Conservation (phyloP, 1,140 invertebrate genomes). For the Agraylea sexmaculata region DNA sequence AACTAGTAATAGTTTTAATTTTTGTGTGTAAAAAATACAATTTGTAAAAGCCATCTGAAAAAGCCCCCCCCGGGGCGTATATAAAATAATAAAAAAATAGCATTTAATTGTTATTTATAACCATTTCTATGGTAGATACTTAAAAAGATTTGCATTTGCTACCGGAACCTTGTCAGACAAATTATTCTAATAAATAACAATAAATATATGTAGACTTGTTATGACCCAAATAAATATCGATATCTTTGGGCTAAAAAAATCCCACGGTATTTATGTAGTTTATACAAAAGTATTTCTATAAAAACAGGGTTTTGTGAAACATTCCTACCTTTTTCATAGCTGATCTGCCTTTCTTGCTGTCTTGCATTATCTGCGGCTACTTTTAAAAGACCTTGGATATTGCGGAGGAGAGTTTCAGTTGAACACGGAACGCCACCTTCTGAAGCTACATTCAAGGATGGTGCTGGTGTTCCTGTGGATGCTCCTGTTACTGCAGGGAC, state of each 20-base stretch:
- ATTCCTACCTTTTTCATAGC: constrained; percentile 85
- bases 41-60: too few species aligned
- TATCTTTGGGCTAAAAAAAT: neutral
- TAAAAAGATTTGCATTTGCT: too few species aligned
- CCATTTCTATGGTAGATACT: too few species aligned
- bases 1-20: too few species aligned
- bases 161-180: too few species aligned
- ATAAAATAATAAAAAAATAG: too few species aligned
- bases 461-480: constrained; percentile 27
- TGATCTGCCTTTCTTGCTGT: constrained; percentile 89
- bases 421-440: constrained; percentile 51
- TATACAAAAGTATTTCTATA: neutral
- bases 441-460: constrained; percentile 40
- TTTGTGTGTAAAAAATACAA: too few species aligned
- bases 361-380: constrained; percentile 91
- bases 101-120: too few species aligned
- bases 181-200: too few species aligned
- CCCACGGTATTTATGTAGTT: constrained; percentile 1
- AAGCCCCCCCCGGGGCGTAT: too few species aligned
- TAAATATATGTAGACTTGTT: too few species aligned
- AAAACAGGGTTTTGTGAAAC: constrained; percentile 2
- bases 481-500: constrained; percentile 29
- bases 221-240: too few species aligned
- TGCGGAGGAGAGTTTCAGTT: constrained; percentile 83
- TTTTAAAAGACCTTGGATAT: constrained; percentile 89